Conservation (phyloP, 2,888 invertebrate species). For the Pyrrhosoma nymphula region DNA sequence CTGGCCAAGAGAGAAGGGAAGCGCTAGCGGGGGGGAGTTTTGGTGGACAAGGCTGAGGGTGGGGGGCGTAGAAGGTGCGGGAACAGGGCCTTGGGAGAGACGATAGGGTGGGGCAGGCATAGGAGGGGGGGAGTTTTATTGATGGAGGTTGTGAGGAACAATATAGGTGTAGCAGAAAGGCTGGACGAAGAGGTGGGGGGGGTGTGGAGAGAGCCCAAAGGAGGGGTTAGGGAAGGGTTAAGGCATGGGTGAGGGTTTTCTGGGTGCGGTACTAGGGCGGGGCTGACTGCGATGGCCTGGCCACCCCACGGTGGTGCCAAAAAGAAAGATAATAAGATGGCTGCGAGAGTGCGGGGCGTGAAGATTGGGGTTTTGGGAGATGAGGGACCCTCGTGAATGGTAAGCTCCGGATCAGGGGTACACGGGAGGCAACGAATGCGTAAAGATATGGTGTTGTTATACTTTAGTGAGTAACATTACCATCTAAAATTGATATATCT, state of each 20-base stretch:
- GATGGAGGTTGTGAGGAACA: conserved; percentile 61
- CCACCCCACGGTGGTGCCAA: background rate
- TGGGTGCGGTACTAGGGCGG: background rate
- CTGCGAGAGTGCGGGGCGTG: background rate
- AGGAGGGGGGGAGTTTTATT: conserved; percentile 50
- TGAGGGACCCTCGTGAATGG: background rate
- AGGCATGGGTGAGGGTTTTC: background rate
- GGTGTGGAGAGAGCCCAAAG: too few species aligned
- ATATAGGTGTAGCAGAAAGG: conserved; percentile 37
- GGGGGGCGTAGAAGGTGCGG: background rate
- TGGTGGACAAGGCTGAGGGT: background rate
- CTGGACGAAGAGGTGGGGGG: background rate
- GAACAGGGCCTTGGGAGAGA: background rate
- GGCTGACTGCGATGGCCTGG: background rate
- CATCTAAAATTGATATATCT: too few species aligned
- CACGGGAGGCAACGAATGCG: too few species aligned
- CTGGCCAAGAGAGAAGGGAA: background rate
- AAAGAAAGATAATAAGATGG: background rate
- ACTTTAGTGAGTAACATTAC: too few species aligned
- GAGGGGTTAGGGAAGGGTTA: background rate
- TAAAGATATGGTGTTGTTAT: too few species aligned
- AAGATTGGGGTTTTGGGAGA: background rate
- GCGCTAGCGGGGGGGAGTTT: background rate
- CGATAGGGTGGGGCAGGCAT: background rate
- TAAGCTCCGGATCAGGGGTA: background rate